Percentiles rank a stretch among this genome's conserved stretches.
Conservation (phyloP, 2,888 invertebrate species). For the Leptura quadrifasciata region DNA sequence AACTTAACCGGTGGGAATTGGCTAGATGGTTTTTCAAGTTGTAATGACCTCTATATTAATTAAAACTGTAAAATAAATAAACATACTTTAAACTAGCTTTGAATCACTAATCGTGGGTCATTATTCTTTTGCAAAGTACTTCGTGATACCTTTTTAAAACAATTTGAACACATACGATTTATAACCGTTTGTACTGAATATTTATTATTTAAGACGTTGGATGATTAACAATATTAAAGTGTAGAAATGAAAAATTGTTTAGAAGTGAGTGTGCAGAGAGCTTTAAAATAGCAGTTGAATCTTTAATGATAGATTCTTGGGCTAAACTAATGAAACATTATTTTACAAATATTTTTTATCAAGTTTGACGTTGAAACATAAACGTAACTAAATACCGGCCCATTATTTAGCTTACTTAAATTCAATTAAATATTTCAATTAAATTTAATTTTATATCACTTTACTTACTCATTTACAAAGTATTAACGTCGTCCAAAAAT, state of each 20-base stretch:
- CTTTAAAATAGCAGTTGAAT: background rate
- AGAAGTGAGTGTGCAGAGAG: background rate
- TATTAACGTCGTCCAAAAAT: too few species aligned
- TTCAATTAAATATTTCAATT: too few species aligned
- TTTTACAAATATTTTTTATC: too few species aligned
- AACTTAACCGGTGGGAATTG: background rate
- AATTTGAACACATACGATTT: background rate
- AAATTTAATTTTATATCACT: too few species aligned
- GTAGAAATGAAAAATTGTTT: background rate
- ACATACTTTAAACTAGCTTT: conserved; percentile 2
- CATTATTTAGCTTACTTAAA: too few species aligned
- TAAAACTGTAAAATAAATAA: conserved; percentile 4
- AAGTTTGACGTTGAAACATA: too few species aligned
- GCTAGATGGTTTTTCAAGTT: background rate
- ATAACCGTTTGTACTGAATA: background rate
- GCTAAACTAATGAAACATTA: too few species aligned
- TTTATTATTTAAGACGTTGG: background rate
- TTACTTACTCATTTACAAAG: too few species aligned
- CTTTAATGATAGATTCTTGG: background rate
- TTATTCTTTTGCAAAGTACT: conserved; percentile 7
- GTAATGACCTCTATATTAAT: conserved; percentile 7
- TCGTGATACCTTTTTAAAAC: background rate
- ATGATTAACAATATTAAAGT: background rate
- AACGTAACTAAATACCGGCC: too few species aligned
- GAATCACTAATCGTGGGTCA: background rate